Conservation (phyloP, 1,140 invertebrate genomes). For the Psix sp. region DNA sequence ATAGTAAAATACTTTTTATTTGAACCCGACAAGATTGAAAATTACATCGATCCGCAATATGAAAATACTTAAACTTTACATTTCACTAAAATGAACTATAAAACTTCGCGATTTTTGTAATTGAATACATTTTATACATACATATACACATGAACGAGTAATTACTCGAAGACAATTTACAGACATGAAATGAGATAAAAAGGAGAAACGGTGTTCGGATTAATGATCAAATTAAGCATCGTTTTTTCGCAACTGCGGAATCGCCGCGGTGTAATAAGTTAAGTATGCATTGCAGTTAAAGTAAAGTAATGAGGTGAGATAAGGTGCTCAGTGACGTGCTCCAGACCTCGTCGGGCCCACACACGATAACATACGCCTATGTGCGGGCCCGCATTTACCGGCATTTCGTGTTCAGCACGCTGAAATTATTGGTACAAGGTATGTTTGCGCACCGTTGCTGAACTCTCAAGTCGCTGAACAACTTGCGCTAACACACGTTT, state of each 20-base stretch:
- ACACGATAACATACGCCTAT: conserved; percentile 54
- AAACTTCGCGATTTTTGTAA: too few relatives aligned
- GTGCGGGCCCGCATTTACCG: conserved; percentile 57
- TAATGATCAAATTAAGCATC: conserved; percentile 67
- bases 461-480: conserved; percentile 18
- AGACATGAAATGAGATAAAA: conserved; percentile 34
- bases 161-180: conserved; percentile 24
- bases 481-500: conserved; percentile 45
- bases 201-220: conserved; percentile 48
- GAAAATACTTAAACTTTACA: too few relatives aligned
- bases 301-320: conserved; percentile 63
- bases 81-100: too few relatives aligned
- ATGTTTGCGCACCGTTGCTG: conserved; percentile 42
- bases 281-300: conserved; percentile 72
- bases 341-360: conserved; percentile 49
- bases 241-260: conserved; percentile 70
- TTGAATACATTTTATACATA: neutral
- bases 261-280: conserved; percentile 69
- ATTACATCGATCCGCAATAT: too few relatives aligned
- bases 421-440: conserved; percentile 57
- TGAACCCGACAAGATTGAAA: too few relatives aligned
- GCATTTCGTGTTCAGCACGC: conserved; percentile 40
- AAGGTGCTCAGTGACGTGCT: conserved; percentile 51
- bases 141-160: conserved; percentile 11
- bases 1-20: too few relatives aligned